A percentile compares a stretch with the other conserved stretches of the same genome.
phyloP scores from a whole-genome alignment of 2,797 vertebrate species.

The Hafferia zeledoni region DNA sequence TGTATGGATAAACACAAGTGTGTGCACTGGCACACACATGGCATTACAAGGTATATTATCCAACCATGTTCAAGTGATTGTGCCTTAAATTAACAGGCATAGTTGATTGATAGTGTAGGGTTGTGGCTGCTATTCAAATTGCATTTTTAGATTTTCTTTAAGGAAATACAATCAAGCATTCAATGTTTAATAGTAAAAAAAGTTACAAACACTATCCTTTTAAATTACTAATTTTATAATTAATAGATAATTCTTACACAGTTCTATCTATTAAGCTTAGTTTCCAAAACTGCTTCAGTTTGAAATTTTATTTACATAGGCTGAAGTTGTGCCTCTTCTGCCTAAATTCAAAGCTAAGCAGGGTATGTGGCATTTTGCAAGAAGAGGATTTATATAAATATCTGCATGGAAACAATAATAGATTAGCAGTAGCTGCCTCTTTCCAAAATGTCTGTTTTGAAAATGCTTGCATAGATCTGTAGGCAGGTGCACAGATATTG shows the following conservation, averaged over 20 bases:
- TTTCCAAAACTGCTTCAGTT: neutral
- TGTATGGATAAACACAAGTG: neutral
- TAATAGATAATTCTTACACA: neutral
- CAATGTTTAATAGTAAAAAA: neutral
- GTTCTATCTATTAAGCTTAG: neutral
- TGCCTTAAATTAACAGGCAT: slow-evolving; percentile 25
- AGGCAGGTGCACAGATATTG: slow-evolving; percentile 61
- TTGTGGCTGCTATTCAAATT: neutral
- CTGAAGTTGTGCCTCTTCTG: neutral
- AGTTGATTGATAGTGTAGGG: neutral
- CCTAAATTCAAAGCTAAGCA: neutral
- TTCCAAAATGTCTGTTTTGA: slow-evolving; percentile 41
- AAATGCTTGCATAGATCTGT: slow-evolving; percentile 29
- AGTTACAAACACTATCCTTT: neutral
- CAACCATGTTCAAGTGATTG: neutral
- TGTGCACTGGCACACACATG: neutral
- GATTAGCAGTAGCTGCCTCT: slow-evolving; percentile 39
- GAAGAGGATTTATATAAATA: slow-evolving; percentile 30
- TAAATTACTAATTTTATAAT: neutral
- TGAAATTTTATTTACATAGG: neutral
- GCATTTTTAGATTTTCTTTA: slow-evolving; percentile 3
- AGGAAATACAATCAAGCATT: neutral
- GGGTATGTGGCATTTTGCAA: neutral
- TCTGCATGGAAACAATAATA: slow-evolving; percentile 51
- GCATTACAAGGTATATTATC: neutral